phyloP scores from a whole-genome alignment of 2,888 invertebrate genomes.

The Nymphalis polychloros region DNA sequence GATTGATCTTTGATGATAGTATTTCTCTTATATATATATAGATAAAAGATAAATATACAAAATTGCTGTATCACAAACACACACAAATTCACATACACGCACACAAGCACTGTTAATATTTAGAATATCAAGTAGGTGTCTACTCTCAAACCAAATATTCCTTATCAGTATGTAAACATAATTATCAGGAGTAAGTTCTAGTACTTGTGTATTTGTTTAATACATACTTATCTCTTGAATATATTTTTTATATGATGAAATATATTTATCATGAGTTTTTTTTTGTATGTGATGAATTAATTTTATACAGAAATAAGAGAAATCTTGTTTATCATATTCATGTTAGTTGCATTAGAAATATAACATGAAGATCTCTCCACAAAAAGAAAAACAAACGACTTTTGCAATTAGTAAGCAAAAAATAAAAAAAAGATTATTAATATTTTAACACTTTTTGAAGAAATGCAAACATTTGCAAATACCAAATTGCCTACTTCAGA shows the following conservation, averaged over 20 bases:
- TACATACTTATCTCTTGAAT: constrained; percentile 11
- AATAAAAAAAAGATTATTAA: no score
- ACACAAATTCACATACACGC: no score
- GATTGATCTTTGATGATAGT: no score
- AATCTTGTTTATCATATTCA: background rate
- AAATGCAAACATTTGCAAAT: no score
- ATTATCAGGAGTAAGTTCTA: constrained; percentile 46
- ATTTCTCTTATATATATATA: no score
- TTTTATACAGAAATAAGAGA: background rate
- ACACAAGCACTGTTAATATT: background rate
- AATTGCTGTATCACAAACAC: no score
- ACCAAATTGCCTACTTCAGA: no score
- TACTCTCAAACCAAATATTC: constrained; percentile 11
- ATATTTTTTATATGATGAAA: background rate
- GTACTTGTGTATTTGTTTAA: constrained; percentile 4
- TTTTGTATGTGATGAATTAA: background rate
- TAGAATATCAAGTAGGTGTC: background rate
- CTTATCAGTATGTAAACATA: constrained; percentile 43
- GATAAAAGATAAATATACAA: no score
- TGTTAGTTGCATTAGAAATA: no score
- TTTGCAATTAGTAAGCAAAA: no score
- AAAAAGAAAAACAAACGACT: no score
- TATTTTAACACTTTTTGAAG: background rate
- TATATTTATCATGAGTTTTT: background rate
- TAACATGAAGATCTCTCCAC: no score